These are phyloP conservation scores for Sipha flava DNA, from an alignment of 1,140 invertebrate genomes.

Conservation along the genomic window DNA sequence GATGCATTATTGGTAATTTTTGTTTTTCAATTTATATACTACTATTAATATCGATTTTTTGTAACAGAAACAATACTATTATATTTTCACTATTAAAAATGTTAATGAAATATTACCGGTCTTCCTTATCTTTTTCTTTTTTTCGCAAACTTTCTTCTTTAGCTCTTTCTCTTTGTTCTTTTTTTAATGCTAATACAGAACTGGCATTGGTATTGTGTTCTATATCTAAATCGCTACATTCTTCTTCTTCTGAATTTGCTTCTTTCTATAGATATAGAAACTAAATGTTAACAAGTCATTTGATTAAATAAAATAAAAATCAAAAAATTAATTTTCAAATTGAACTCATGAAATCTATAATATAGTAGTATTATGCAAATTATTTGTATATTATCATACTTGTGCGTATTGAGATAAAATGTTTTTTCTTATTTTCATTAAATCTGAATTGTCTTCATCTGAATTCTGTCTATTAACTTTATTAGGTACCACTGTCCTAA, in stretches of 20 bases:
- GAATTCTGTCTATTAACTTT: constrained; percentile 57
- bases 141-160: constrained; percentile 69
- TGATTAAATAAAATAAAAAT: background rate
- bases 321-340: background rate
- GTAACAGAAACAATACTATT: no score
- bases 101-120: constrained; percentile 51
- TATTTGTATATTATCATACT: constrained; percentile 46
- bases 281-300: background rate
- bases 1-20: no score
- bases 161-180: constrained; percentile 66
- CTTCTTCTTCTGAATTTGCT: constrained; percentile 44
- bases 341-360: background rate
- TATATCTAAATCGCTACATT: constrained; percentile 48
- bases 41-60: no score
- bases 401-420: constrained; percentile 77
- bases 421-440: constrained; percentile 62
- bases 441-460: constrained; percentile 59
- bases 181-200: constrained; percentile 61
- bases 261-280: constrained; percentile 19
- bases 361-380: background rate
- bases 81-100: background rate
- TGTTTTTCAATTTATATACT: no score
- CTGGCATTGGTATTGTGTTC: constrained; percentile 70
- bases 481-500: constrained; percentile 45
- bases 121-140: constrained; percentile 80